Conservation (phyloP, 2,888 invertebrate genomes). For the Pseudoips prasinana region DNA sequence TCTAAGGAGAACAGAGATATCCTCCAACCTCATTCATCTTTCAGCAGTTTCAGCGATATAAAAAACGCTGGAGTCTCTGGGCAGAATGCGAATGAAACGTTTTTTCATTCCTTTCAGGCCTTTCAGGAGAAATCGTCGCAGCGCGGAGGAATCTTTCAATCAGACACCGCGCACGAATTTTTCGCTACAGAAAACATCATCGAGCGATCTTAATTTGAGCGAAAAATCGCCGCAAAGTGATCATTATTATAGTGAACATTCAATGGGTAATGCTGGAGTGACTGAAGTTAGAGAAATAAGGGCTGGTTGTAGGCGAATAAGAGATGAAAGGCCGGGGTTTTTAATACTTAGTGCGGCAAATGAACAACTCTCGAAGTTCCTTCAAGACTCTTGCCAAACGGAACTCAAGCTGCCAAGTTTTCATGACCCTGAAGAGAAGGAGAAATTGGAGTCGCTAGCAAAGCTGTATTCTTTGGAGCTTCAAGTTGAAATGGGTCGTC, state of each 20-base stretch:
- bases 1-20: constrained; percentile 58
- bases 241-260: constrained; percentile 75
- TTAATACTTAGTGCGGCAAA: constrained; percentile 92
- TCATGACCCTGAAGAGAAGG: constrained; percentile 82
- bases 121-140: constrained; percentile 67
- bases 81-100: constrained; percentile 69
- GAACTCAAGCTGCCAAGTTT: constrained; percentile 85
- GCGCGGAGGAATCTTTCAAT: constrained; percentile 52
- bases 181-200: constrained; percentile 75
- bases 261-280: constrained; percentile 58
- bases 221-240: constrained; percentile 78
- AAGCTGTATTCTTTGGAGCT: constrained; percentile 89
- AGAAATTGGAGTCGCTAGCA: constrained; percentile 87
- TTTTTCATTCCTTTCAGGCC: constrained; percentile 77
- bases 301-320: constrained; percentile 90
- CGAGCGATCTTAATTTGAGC: constrained; percentile 74
- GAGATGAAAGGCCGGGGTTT: constrained; percentile 91
- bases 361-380: constrained; percentile 90
- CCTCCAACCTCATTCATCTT: constrained; percentile 68
- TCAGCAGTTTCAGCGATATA: constrained; percentile 74
- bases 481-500: constrained; percentile 85
- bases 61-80: constrained; percentile 74
- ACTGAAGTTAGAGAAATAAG: constrained; percentile 87
- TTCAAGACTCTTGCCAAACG: constrained; percentile 90
- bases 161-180: constrained; percentile 73